Conservation (phyloP, 2,797 vertebrate species). For the Catharus ustulatus region DNA sequence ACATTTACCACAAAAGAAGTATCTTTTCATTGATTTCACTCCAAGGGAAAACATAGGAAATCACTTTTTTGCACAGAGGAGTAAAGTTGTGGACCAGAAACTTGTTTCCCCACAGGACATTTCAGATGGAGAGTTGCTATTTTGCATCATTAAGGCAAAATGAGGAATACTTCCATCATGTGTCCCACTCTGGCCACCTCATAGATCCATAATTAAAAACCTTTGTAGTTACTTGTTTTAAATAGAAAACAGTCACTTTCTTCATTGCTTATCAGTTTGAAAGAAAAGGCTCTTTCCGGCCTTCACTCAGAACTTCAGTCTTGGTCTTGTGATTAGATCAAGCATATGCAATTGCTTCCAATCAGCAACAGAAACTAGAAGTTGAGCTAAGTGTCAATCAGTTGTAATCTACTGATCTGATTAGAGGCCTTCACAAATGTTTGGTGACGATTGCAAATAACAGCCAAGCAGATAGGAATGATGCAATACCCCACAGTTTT, state of each 20-base stretch:
- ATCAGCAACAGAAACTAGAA: conserved; percentile 32
- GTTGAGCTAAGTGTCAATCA: conserved; percentile 86
- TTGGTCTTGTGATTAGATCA: conserved; percentile 61
- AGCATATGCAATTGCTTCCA: conserved; percentile 38
- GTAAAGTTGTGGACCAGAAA: conserved; percentile 57
- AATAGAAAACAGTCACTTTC: conserved; percentile 63
- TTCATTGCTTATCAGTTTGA: conserved; percentile 58
- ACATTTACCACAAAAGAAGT: conserved; percentile 72
- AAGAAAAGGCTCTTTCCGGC: conserved; percentile 63
- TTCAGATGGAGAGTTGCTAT: conserved; percentile 70
- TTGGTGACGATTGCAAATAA: conserved; percentile 91
- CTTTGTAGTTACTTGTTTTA: conserved; percentile 6
- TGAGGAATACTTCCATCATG: conserved; percentile 47
- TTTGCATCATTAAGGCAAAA: conserved; percentile 76
- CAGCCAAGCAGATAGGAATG: conserved; percentile 90
- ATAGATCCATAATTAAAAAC: conserved; percentile 55
- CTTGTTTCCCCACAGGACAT: conserved; percentile 51
- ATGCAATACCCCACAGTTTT: conserved; percentile 93
- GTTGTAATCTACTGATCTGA: conserved; percentile 87
- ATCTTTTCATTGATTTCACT: conserved; percentile 59
- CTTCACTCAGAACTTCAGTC: conserved; percentile 66
- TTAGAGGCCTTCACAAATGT: conserved; percentile 87
- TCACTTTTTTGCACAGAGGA: conserved; percentile 68
- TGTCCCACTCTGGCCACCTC: conserved; percentile 44
- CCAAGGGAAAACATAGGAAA: conserved; percentile 52